Base-by-base conservation (phyloP, 2,113 vertebrate genomes). In the Lampris incognitus region DNA sequence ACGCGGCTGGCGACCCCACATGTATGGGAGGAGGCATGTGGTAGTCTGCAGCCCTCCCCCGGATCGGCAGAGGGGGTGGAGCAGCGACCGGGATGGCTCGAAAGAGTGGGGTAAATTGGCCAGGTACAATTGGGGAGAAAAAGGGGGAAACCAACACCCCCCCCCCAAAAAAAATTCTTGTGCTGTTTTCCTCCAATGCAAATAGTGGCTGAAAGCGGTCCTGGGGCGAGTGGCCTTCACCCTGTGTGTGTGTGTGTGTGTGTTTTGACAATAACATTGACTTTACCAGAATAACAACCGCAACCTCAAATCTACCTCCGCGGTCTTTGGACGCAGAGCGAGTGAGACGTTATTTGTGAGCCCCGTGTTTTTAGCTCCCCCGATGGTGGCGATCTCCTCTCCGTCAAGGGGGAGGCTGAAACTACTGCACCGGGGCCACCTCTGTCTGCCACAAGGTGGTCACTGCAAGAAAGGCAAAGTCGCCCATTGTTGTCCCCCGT, bases 321-420 rank as follows among this genome's bases (percentile, higher is more conserved):
- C 8, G 5, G n/a, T 66, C 67, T 69, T 49, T 44, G 72, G 59
- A 58, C 0, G 0, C 54, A 79, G 49, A 42, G 74, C 52, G 42
- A 46, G 37, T 56, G 44, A n/a, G 40, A 52, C 66, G 41, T 61
- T 11, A 52, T 38, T 74, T 74, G 75, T 77, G 76, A 56, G 44
- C 52, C 13, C 41, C 39, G 7, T 58, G 66, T 81, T 62, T 83
- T 83, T 79, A 83, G 54, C 57, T 58, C 13, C 66, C 42, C 59
- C 70, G 62, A 67, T 65, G 49, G 75, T 76, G 54, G n/a, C 1
- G 37, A 77, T 82, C 62, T 52, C 51, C 57, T 50, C 36, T 65
- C 63, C 38, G 63, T 37, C 49, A 37, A 49, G 9, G 38, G 9
- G 38, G 38, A 51, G 68, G 42, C 49, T 57, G 13, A 54, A 37